Evolutionary conservation across 1,140 invertebrate species (phyloP).

Genomic region (Drosophila nebulosa): DNA sequence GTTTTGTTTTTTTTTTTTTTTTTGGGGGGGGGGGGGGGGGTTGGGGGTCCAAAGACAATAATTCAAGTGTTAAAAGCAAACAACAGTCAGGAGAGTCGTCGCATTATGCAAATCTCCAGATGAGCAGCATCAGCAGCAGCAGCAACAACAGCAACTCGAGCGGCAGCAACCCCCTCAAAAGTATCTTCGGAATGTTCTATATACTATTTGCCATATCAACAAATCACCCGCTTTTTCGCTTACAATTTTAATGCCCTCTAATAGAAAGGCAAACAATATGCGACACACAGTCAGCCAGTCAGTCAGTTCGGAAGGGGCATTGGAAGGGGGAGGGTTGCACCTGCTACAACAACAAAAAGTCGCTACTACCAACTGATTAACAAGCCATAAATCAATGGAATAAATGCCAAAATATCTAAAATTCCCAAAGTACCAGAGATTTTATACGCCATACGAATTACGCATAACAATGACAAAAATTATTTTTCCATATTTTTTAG

Average conservation of each 20-base stretch:
- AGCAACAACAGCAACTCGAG: not conserved
- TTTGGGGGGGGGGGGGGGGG: not conserved
- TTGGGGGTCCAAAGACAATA: slow-evolving; percentile 23
- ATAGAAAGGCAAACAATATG: slow-evolving; percentile 45
- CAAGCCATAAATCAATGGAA: slow-evolving; percentile 41
- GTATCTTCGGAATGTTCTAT: slow-evolving; percentile 4
- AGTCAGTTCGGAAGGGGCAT: too few relatives aligned
- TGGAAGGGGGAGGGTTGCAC: slow-evolving; percentile 26
- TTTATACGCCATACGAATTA: not conserved
- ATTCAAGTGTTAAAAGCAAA: slow-evolving; percentile 60
- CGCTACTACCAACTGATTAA: slow-evolving; percentile 1
- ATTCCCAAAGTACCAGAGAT: not conserved
- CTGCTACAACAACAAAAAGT: slow-evolving; percentile 43
- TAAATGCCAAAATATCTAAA: not conserved
- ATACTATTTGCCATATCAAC: slow-evolving; percentile 10
- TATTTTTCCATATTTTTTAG: too few relatives aligned
- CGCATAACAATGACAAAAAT: not conserved
- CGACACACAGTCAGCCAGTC: too few relatives aligned
- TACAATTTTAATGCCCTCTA: slow-evolving; percentile 20
- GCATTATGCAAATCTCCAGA: slow-evolving; percentile 51
- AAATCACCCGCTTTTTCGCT: slow-evolving; percentile 18
- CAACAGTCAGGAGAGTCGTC: not conserved
- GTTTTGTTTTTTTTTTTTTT: too few relatives aligned
- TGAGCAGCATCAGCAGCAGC: not conserved
- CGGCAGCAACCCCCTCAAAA: not conserved